phyloP scores from a whole-genome alignment of 2,888 invertebrate species.

The Xanthia togata region DNA sequence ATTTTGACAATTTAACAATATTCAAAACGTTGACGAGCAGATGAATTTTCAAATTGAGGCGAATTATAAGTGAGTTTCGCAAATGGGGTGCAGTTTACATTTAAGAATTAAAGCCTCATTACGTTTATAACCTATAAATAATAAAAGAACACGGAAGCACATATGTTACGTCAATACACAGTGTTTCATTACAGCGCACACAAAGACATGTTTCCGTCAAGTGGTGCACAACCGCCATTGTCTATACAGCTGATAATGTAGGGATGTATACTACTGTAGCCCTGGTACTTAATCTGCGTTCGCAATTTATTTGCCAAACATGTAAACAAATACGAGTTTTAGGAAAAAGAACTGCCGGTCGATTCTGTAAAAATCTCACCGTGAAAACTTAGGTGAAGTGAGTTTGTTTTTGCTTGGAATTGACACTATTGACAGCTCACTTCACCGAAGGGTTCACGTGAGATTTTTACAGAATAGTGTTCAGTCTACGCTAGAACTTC shows the following conservation, averaged over 20 bases:
- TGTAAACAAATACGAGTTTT: no score
- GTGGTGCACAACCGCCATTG: constrained; percentile 32
- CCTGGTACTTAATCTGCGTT: no score
- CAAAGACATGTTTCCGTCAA: constrained; percentile 38
- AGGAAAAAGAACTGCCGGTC: no score
- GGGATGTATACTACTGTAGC: neutral
- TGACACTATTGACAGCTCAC: no score
- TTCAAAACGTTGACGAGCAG: neutral
- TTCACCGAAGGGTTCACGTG: no score
- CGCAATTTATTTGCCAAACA: no score
- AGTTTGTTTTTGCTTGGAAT: no score
- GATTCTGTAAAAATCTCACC: no score
- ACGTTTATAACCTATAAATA: neutral
- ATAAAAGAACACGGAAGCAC: neutral
- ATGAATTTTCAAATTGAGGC: neutral
- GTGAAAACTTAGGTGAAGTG: no score
- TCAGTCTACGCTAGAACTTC: no score
- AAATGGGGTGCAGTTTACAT: neutral
- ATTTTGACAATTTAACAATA: neutral
- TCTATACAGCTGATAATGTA: constrained; percentile 39
- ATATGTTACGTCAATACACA: constrained; percentile 12
- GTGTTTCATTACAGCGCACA: constrained; percentile 42
- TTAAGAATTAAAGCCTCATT: neutral
- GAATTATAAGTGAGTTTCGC: neutral
- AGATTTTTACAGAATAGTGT: no score